Evolutionary conservation across 2,888 invertebrate species (phyloP), one percentile per base, ranked within the genome.

Genomic region (Luffia ferchaultella): DNA sequence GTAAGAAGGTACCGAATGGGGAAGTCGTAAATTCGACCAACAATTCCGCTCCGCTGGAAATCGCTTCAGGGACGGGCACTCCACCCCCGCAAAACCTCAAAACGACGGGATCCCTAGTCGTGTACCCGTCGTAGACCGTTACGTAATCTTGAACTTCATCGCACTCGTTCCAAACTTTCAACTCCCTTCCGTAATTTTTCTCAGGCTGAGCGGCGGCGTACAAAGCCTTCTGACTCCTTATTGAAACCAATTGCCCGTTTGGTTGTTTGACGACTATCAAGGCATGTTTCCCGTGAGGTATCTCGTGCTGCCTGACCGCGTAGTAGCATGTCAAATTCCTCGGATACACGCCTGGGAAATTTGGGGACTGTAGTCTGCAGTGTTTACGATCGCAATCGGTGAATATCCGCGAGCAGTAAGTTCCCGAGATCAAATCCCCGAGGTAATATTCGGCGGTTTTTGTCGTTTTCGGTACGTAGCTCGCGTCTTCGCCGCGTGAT

Each of bases 291-390:
- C 95, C 95, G 64, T 89, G 87, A 54, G 95, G 93, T 62, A 93
- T 90, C 70, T 92, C 92, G 73, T 94, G 92, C 79, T 93, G 91
- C 57, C 93, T 84, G 52, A 96, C 93, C 45, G 96, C 94, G 73
- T 94, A 97, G 80, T 96, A 95, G 73, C 97, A 97, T 55, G 96
- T 95, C 64, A 97, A 88, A 76, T 96, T 96, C 59, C 96, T 88
- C 2, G 96, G 96, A 78, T 97, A 97, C 60, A 96, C 89, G 60
- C 95, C 96, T 20, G 96, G 96, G 78, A 93, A 96, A 85, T 95
- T 95, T 47, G 96, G 95, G 46, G 95, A 95, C 76, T 96, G 96
- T 64, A 96, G 86, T 65, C 93, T 89, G 82, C 96, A 96, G 62
- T 90, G 89, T 83, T 93, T 93, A 78, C 90, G 90, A 86, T 95